phyloP scores from a whole-genome alignment of 1,140 invertebrate species.

The Aporrectodea caliginosa region DNA sequence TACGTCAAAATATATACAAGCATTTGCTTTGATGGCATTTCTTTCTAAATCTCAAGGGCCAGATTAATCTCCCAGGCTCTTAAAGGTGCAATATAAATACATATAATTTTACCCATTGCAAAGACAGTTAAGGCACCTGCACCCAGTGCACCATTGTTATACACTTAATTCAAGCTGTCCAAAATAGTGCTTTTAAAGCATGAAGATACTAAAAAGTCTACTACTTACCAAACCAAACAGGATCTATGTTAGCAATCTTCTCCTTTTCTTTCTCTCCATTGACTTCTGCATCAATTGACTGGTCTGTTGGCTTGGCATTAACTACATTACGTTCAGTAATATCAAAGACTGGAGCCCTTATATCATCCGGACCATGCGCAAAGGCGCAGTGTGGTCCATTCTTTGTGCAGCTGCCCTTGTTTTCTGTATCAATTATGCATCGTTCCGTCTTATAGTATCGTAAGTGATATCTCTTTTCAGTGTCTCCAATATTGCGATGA shows the following conservation, averaged over 20 bases:
- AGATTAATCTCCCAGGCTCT: too few species aligned
- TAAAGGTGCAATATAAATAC: too few species aligned
- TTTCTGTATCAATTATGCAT: conserved; percentile 96
- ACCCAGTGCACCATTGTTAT: too few species aligned
- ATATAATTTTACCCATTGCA: too few species aligned
- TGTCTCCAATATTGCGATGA: conserved; percentile 95
- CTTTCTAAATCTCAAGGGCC: too few species aligned
- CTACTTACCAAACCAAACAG: neutral
- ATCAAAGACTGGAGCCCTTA: conserved; percentile 91
- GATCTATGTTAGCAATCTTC: neutral
- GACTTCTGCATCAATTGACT: neutral
- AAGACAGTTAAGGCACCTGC: too few species aligned
- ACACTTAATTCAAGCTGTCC: too few species aligned
- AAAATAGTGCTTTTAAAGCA: neutral
- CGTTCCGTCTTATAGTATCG: conserved; percentile 98
- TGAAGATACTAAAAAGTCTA: neutral
- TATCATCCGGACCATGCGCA: conserved; percentile 90
- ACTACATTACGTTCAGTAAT: conserved; percentile 64
- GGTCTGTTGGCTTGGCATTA: neutral
- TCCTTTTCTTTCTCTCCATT: neutral
- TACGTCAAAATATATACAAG: too few species aligned
- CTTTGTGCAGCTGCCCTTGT: conserved; percentile 90
- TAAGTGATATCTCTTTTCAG: conserved; percentile 92
- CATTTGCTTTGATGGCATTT: too few species aligned
- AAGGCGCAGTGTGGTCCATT: conserved; percentile 86